A percentile compares a stretch with the other conserved stretches of the same genome.
Conservation (phyloP, 2,888 invertebrate species). For the Yponomeuta evonymella region DNA sequence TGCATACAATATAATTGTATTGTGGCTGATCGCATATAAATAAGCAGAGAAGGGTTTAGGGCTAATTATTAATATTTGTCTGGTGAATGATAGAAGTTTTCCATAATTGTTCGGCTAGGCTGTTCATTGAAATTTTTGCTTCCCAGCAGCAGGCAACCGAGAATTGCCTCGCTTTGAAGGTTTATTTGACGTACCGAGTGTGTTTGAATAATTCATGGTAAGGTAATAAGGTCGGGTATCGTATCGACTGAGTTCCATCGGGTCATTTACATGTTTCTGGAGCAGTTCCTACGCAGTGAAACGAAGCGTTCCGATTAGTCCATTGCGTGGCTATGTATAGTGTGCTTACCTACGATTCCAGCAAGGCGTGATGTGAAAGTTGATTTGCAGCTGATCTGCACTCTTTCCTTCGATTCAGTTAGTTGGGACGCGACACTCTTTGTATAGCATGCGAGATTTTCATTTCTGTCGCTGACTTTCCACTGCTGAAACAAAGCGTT, state of each 20-base stretch:
- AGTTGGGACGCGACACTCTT: not conserved
- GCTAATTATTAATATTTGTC: not conserved
- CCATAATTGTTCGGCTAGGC: not conserved
- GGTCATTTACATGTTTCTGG: slow-evolving; percentile 38
- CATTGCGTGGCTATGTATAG: slow-evolving; percentile 29
- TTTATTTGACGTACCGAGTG: slow-evolving; percentile 24
- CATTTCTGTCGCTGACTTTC: slow-evolving; percentile 22
- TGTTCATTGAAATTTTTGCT: not conserved
- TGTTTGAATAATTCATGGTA: slow-evolving; percentile 49
- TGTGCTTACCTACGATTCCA: slow-evolving; percentile 29
- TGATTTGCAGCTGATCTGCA: slow-evolving; percentile 49
- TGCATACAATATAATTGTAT: not conserved
- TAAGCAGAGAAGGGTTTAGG: not conserved
- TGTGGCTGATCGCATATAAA: not conserved
- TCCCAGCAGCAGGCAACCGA: not conserved
- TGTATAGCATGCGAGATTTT: slow-evolving; percentile 34
- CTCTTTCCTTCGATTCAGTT: slow-evolving; percentile 32
- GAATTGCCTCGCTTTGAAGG: not conserved
- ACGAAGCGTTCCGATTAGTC: slow-evolving; percentile 37
- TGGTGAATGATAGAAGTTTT: not conserved
- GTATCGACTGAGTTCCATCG: slow-evolving; percentile 31
- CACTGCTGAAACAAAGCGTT: not conserved
- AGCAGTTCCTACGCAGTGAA: slow-evolving; percentile 27
- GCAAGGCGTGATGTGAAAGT: slow-evolving; percentile 50
- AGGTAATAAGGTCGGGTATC: slow-evolving; percentile 43